phyloP scores from a whole-genome alignment of 2,113 vertebrate species.

The Polypterus bichir region DNA sequence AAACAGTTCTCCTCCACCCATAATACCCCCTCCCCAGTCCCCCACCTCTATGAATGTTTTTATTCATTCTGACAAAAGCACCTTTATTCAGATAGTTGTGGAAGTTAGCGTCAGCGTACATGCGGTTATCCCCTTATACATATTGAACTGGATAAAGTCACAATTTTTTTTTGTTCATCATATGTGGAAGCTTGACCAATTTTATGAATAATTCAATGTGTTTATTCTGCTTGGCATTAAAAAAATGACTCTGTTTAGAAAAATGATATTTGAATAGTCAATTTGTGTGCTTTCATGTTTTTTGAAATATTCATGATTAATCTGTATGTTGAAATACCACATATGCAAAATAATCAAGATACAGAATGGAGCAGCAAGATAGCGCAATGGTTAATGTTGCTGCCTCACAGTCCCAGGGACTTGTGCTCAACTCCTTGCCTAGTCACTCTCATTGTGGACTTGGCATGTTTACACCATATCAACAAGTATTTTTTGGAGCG shows the following conservation, averaged over 20 bases:
- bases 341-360: too few species aligned
- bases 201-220: not conserved
- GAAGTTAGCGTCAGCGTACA: conserved; percentile 20
- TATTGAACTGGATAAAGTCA: conserved; percentile 36
- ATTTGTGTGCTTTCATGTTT: too few species aligned
- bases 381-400: too few species aligned
- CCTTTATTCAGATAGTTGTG: conserved; percentile 69
- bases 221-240: not conserved
- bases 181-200: conserved; percentile 6
- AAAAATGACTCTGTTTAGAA: not conserved
- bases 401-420: too few species aligned
- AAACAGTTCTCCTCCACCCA: conserved; percentile 28
- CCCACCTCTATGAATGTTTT: conserved; percentile 21
- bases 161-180: conserved; percentile 5
- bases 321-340: too few species aligned
- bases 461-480: too few species aligned
- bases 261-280: not conserved
- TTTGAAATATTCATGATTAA: too few species aligned
- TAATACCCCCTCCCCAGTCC: conserved; percentile 22
- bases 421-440: too few species aligned
- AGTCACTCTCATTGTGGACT: too few species aligned
- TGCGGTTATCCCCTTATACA: conserved; percentile 28
- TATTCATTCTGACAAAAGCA: conserved; percentile 74
- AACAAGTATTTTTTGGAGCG: too few species aligned
- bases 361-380: too few species aligned